phyloP scores from a whole-genome alignment of 2,888 invertebrate species.

The Pachymerium ferrugineum region DNA sequence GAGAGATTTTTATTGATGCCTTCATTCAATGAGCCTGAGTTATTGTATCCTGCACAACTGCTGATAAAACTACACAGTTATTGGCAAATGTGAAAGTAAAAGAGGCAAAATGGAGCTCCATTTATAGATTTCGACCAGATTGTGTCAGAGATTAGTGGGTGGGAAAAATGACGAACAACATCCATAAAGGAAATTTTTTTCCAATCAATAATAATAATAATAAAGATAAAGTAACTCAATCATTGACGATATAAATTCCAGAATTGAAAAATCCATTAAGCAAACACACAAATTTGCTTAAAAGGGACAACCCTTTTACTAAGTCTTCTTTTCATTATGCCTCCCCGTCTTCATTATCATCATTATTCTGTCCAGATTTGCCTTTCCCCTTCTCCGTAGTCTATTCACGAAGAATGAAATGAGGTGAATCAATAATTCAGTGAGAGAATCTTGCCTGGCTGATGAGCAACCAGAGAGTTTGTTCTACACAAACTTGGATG shows the following conservation, averaged over 20 bases:
- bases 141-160: neutral
- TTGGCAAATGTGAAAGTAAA: constrained; percentile 12
- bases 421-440: constrained; percentile 19
- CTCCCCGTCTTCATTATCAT: constrained; percentile 1
- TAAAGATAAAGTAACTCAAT: neutral
- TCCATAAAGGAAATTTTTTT: neutral
- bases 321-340: constrained; percentile 17
- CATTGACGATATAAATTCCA: neutral
- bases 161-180: neutral
- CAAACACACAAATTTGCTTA: neutral
- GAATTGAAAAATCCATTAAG: constrained; percentile 19
- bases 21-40: constrained; percentile 8
- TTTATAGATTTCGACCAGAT: neutral
- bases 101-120: neutral
- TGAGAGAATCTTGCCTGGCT: neutral
- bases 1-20: too few relatives aligned
- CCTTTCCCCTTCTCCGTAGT: neutral
- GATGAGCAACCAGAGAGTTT: neutral
- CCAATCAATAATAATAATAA: neutral
- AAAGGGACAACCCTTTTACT: neutral
- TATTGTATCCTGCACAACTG: neutral
- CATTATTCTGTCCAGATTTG: constrained; percentile 20
- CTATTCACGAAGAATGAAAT: constrained; percentile 25
- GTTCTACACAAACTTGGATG: neutral
- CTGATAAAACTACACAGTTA: neutral